Conservation (phyloP, 2,797 vertebrate genomes). For the Geotrypetes seraphini region DNA sequence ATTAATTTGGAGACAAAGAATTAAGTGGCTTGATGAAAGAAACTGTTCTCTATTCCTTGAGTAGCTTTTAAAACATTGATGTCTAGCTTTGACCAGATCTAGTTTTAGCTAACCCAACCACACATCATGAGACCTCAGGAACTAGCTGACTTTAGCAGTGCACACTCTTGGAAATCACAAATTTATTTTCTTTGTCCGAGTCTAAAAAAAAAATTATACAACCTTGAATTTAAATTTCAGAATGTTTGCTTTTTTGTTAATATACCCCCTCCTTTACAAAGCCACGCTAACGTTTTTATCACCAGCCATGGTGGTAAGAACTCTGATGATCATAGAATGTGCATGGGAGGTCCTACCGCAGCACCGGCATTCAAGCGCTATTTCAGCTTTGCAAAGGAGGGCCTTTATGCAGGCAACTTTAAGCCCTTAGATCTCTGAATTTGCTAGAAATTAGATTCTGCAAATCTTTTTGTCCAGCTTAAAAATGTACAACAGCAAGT, state of each 20-base stretch:
- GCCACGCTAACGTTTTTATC: no score
- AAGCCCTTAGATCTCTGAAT: no score
- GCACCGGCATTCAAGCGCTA: no score
- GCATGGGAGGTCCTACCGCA: no score
- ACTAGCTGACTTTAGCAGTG: slow-evolving; percentile 24
- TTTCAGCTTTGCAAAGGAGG: no score
- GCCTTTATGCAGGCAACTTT: neutral
- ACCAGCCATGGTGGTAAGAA: no score
- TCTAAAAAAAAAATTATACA: slow-evolving; percentile 1
- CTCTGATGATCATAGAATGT: no score
- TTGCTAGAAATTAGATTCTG: no score
- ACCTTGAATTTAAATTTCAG: neutral
- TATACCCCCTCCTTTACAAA: no score
- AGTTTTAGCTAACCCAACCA: slow-evolving; percentile 46
- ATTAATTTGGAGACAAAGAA: slow-evolving; percentile 75
- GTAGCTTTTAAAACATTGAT: slow-evolving; percentile 58
- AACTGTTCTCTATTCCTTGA: slow-evolving; percentile 59
- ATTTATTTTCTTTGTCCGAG: slow-evolving; percentile 6
- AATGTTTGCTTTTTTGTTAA: slow-evolving; percentile 4
- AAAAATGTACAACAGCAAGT: no score
- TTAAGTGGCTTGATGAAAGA: slow-evolving; percentile 65
- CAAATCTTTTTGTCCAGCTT: no score
- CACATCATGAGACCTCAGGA: slow-evolving; percentile 69
- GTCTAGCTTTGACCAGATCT: slow-evolving; percentile 48
- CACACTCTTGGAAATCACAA: slow-evolving; percentile 20